phyloP scores from a whole-genome alignment of 2,113 vertebrate species.

The Dicentrarchus labrax region DNA sequence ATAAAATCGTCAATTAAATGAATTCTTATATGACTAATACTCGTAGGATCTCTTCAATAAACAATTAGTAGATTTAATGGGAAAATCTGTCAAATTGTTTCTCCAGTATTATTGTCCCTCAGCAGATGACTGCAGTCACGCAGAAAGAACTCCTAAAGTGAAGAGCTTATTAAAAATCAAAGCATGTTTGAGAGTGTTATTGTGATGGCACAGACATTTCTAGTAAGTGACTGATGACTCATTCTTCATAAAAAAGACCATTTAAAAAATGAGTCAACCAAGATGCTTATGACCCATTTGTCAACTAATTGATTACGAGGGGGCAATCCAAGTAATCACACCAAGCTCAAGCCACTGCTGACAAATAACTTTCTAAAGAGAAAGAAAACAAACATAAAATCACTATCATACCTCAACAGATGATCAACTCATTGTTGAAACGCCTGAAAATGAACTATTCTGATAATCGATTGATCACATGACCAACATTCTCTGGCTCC shows the following conservation, averaged over 20 bases:
- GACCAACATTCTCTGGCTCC: not conserved
- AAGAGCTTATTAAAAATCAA: slow-evolving; percentile 5
- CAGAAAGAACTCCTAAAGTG: not conserved
- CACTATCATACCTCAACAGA: not conserved
- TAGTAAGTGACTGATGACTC: not conserved
- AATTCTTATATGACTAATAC: not conserved
- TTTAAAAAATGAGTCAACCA: not conserved
- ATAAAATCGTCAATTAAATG: not conserved
- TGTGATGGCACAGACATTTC: not conserved
- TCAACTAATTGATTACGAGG: slow-evolving; percentile 18
- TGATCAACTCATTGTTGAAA: not conserved
- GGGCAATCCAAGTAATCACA: slow-evolving; percentile 6
- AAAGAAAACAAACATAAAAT: not conserved
- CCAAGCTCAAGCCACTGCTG: not conserved
- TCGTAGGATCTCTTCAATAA: not conserved
- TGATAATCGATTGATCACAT: not conserved
- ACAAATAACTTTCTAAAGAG: not conserved
- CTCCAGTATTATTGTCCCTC: not conserved
- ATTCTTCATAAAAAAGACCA: slow-evolving; percentile 21
- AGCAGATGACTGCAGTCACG: slow-evolving; percentile 6
- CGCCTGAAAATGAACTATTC: not conserved
- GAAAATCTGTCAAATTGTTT: slow-evolving; percentile 10
- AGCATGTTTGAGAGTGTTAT: not conserved
- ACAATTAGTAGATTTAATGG: slow-evolving; percentile 11
- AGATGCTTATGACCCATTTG: slow-evolving; percentile 34